Base-by-base conservation (phyloP, 1,140 invertebrate species). In the Cyphomyrmex costatus region DNA sequence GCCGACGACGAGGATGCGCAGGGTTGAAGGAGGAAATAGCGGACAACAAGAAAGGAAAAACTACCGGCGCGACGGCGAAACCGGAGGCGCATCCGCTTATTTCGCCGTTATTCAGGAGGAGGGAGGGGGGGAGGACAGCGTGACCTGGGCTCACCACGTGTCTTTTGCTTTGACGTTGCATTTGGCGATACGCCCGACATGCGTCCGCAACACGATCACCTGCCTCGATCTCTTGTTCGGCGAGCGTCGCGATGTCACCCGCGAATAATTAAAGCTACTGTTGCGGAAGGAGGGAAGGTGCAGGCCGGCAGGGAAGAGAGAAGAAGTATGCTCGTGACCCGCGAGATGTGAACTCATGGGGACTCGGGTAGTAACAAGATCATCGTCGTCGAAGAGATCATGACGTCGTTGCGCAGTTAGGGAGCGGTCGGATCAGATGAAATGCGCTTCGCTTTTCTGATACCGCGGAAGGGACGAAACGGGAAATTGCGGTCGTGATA, bases 81-180 rank as follows among this genome's bases (percentile, higher is more conserved):
- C 21, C 27, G 30, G 66, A 82, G 53, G 78, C 66, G 27, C 58
- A 58, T 33, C 82, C 36, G 58, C 24, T 51, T n/a, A 51, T 7
- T 36, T 51, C 60, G 16, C n/a, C 27, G 74, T 79, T 30, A 58
- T 8, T 36, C 46, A 30, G 5, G 8, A 8, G 10, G 8, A 30
- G 5, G 8, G 36, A 42, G 8, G 24, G 46, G 61, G 19, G 8
- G 46, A 12, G 49, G 16, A 78, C 73, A 68, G 24, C 12, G 49
- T 68, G 61, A 85, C 61, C 63, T 14, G 19, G 51, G 21, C 42
- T 30, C 16, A 85, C 73, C 83, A 85, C 84, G 84, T 85, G 84
- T 68, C 73, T 77, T 36, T 24, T 4, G 24, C 58, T 24, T 30
- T 27, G 65, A 66, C 80, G 80, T 70, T 21, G 33, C 33, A 53